Conservation (phyloP, 2,888 invertebrate genomes). For the Gerris lacustris region DNA sequence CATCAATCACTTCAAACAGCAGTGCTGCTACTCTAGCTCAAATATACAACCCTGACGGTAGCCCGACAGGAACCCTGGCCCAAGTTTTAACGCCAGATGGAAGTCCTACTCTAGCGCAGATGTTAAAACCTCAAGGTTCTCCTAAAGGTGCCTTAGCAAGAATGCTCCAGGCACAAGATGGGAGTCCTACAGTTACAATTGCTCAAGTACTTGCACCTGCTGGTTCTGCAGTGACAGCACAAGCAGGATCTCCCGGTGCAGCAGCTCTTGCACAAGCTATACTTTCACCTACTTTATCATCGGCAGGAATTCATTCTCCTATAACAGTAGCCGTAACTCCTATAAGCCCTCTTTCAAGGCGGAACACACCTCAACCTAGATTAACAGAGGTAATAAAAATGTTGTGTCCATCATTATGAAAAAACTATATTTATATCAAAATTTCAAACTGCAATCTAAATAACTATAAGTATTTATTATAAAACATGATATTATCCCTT, state of each 20-base stretch:
- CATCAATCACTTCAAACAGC: conserved; percentile 28
- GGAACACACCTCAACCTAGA: not conserved
- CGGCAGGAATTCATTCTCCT: conserved; percentile 39
- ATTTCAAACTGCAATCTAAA: no score
- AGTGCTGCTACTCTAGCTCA: conserved; percentile 62
- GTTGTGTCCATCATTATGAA: no score
- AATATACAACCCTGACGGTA: conserved; percentile 62
- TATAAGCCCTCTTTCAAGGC: conserved; percentile 38
- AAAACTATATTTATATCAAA: no score
- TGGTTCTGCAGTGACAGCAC: conserved; percentile 4
- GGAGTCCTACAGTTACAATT: not conserved
- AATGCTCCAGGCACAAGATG: not conserved
- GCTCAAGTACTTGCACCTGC: not conserved
- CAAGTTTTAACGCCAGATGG: conserved; percentile 39
- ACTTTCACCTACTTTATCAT: conserved; percentile 48
- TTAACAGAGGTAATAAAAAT: not conserved
- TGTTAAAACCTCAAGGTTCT: not conserved
- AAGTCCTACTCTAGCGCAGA: conserved; percentile 34
- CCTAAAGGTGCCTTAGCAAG: not conserved
- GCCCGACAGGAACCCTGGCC: conserved; percentile 64
- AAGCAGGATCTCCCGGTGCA: conserved; percentile 40
- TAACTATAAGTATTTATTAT: no score
- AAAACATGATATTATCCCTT: no score
- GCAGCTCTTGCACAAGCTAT: conserved; percentile 69
- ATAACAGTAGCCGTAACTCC: conserved; percentile 38